Evolutionary conservation across 2,888 invertebrate species (phyloP).

Genomic region (Bruchidius siliquastri): DNA sequence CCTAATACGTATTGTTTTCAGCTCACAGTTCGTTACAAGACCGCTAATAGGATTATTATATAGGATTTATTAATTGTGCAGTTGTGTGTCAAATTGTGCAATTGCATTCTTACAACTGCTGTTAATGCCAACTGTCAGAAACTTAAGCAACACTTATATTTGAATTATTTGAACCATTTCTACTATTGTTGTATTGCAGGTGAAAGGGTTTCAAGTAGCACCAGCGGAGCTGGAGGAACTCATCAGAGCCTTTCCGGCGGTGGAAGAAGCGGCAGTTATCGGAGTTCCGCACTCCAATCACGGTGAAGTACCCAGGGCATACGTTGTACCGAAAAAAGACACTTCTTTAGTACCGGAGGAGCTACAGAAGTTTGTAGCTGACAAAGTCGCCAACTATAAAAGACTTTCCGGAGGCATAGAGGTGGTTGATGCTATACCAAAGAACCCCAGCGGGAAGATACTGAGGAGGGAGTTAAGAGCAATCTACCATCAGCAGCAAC

Average conservation of each 20-base stretch:
- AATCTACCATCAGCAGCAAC: not conserved
- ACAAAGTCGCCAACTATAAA: slow-evolving; percentile 73
- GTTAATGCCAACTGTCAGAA: no score
- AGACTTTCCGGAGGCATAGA: slow-evolving; percentile 55
- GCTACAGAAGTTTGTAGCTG: slow-evolving; percentile 58
- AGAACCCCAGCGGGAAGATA: slow-evolving; percentile 59
- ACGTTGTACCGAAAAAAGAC: slow-evolving; percentile 55
- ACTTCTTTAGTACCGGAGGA: slow-evolving; percentile 49
- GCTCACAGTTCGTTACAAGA: no score
- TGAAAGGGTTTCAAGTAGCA: slow-evolving; percentile 62
- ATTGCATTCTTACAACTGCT: no score
- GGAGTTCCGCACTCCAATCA: slow-evolving; percentile 63
- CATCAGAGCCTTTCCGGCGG: slow-evolving; percentile 64
- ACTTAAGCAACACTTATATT: no score
- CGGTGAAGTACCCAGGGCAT: slow-evolving; percentile 76
- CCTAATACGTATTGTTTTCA: no score
- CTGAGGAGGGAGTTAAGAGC: slow-evolving; percentile 47
- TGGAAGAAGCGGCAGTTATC: slow-evolving; percentile 79
- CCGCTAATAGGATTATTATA: no score
- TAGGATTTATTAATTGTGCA: no score
- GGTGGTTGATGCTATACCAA: slow-evolving; percentile 55
- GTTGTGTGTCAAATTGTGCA: no score
- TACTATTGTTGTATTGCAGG: slow-evolving; percentile 16
- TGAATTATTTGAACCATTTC: no score
- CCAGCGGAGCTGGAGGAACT: slow-evolving; percentile 83